Percentiles rank a stretch among this genome's conserved stretches.
Conservation (phyloP, 35 echinoderm and acorn worm species). For the Amphiura filiformis region DNA sequence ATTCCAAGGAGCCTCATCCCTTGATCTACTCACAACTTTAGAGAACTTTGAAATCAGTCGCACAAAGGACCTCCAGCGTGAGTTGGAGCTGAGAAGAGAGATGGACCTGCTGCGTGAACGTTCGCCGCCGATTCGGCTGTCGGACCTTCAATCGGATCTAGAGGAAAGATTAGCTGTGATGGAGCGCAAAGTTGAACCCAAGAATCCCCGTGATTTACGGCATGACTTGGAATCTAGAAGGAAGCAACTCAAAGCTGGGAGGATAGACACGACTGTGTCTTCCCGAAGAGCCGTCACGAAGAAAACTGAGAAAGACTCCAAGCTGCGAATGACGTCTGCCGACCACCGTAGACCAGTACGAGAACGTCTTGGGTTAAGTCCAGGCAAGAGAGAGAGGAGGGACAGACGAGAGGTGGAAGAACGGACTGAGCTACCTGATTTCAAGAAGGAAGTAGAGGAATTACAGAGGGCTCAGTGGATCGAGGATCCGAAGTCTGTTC, state of each 20-base stretch:
- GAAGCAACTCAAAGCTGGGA: neutral
- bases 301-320: neutral
- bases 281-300: neutral
- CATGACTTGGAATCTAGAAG: neutral
- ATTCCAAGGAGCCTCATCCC: neutral
- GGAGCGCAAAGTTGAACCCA: neutral
- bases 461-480: neutral
- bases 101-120: neutral
- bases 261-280: neutral
- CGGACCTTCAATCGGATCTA: neutral
- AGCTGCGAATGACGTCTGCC: neutral
- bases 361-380: neutral
- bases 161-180: neutral
- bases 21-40: neutral
- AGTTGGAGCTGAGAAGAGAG: neutral
- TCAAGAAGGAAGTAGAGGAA: neutral
- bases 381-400: neutral
- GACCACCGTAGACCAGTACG: neutral
- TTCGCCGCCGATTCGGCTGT: neutral
- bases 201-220: neutral
- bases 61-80: neutral
- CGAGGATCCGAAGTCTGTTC: neutral
- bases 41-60: slow-evolving; percentile 5
- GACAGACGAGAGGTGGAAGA: neutral
- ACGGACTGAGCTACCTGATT: neutral